A percentile compares a stretch with the other conserved stretches of the same genome.
phyloP scores from a whole-genome alignment of 2,113 vertebrate genomes.

The Aspidoscelis tigris region DNA sequence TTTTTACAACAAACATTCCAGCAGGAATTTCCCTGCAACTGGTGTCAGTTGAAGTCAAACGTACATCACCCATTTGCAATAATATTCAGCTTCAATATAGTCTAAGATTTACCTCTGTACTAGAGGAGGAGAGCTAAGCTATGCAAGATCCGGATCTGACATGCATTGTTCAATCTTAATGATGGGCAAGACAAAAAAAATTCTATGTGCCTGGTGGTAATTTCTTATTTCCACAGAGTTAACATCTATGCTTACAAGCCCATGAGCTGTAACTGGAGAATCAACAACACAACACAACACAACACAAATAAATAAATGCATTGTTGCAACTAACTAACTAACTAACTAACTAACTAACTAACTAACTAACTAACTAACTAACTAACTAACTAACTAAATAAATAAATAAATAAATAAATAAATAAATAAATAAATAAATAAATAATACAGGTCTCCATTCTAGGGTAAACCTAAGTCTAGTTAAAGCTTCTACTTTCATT shows the following conservation, averaged over 20 bases:
- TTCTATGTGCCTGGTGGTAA: neutral
- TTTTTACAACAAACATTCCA: neutral
- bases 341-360: no score
- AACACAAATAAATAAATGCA: no score
- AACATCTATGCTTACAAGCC: neutral
- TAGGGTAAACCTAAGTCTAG: no score
- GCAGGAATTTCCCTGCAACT: fast-evolving
- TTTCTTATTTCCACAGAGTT: neutral
- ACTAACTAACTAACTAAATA: no score
- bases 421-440: neutral
- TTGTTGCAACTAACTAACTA: no score
- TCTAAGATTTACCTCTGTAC: neutral
- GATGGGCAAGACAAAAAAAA: neutral
- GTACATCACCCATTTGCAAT: neutral
- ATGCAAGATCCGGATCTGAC: neutral
- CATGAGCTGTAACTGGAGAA: neutral
- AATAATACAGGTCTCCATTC: neutral
- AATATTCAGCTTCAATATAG: neutral
- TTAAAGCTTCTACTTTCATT: neutral
- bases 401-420: neutral
- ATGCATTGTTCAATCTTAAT: slow-evolving; percentile 10
- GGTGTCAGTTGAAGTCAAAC: neutral
- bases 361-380: no score
- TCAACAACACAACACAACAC: neutral
- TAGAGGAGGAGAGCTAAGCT: neutral